These are phyloP conservation scores for Araneus ventricosus DNA, from an alignment of 1,140 invertebrate species.

Conservation along the genomic window DNA sequence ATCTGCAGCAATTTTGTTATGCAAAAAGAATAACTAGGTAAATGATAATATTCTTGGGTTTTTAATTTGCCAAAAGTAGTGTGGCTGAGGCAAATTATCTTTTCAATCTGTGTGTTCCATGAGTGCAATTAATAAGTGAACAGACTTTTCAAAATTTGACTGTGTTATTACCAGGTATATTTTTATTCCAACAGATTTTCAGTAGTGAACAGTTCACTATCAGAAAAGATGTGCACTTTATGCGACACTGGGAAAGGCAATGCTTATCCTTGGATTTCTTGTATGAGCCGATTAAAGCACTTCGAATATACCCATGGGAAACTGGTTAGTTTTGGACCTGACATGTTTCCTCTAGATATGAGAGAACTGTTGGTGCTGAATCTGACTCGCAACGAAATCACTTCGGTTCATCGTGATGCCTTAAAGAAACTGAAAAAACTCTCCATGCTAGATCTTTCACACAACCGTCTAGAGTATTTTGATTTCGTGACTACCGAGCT, in stretches of 20 bases:
- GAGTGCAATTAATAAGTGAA: no score
- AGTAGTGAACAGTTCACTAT: background rate
- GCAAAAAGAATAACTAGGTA: no score
- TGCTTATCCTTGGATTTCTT: constrained; percentile 8
- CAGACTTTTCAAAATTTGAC: no score
- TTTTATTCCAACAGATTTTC: background rate
- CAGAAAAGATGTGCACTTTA: background rate
- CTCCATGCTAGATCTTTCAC: constrained; percentile 23
- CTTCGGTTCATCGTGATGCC: background rate
- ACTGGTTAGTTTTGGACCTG: background rate
- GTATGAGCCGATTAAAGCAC: constrained; percentile 30
- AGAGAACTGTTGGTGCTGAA: constrained; percentile 1
- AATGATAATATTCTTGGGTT: no score
- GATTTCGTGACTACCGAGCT: background rate
- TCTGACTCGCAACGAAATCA: constrained; percentile 39
- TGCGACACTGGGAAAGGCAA: constrained; percentile 15
- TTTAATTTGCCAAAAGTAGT: no score
- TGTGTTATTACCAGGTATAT: no score
- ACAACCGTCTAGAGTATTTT: constrained; percentile 31
- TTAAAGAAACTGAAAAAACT: constrained; percentile 26
- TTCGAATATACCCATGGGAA: background rate
- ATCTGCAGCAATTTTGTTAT: no score
- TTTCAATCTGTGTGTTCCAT: no score
- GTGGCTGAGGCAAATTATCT: no score
- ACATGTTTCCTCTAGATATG: constrained; percentile 30